Percentiles rank a stretch among this genome's conserved stretches.
These are phyloP conservation scores for Desoria tigrina DNA, from an alignment of 2,888 invertebrate species.

Conservation along the genomic window DNA sequence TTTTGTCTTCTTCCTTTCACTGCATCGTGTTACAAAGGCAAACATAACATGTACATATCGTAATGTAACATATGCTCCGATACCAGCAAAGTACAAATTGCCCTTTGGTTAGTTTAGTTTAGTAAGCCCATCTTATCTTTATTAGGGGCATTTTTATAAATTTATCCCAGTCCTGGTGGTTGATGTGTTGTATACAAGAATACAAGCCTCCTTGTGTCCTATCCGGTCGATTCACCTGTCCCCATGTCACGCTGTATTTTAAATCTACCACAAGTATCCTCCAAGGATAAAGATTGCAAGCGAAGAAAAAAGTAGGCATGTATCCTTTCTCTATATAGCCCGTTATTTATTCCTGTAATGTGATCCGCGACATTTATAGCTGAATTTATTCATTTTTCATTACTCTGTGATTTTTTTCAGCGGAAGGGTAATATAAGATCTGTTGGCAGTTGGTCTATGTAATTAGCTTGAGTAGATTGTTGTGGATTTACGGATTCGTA, in stretches of 20 bases:
- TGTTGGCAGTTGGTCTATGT: too few relatives aligned
- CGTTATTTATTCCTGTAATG: too few relatives aligned
- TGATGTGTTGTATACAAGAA: too few relatives aligned
- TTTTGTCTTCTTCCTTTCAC: slow-evolving; percentile 1
- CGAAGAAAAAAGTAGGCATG: too few relatives aligned
- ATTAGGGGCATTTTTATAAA: neutral
- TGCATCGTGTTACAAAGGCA: neutral
- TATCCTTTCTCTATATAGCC: too few relatives aligned
- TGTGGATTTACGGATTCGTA: neutral
- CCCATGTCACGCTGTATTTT: neutral
- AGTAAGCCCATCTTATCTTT: slow-evolving; percentile 5
- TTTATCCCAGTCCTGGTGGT: too few relatives aligned
- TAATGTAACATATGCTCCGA: too few relatives aligned
- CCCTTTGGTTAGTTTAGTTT: too few relatives aligned
- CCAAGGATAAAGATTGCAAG: neutral
- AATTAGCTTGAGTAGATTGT: too few relatives aligned
- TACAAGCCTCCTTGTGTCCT: neutral
- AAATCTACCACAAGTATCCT: neutral
- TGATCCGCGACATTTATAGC: neutral
- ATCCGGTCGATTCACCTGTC: slow-evolving; percentile 12
- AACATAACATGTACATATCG: too few relatives aligned
- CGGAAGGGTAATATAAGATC: neutral
- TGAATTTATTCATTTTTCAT: neutral
- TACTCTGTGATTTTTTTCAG: neutral
- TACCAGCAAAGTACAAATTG: too few relatives aligned